These are phyloP conservation scores for Echiichthys vipera DNA, from an alignment of 2,797 vertebrate species.

Conservation along the genomic window DNA sequence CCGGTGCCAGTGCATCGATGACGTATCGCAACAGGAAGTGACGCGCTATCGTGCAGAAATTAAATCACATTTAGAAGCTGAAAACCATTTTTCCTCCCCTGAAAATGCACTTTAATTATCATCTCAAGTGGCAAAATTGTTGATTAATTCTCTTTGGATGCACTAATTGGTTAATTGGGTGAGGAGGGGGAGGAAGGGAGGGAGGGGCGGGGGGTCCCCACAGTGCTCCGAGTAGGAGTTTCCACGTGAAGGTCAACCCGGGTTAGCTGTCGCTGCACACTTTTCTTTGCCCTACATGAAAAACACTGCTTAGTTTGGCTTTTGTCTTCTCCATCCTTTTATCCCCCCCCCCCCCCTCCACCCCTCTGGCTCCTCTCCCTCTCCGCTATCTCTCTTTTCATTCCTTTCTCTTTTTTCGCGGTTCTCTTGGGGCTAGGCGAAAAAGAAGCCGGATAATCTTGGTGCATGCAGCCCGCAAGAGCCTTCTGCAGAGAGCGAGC, in stretches of 20 bases:
- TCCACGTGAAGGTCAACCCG: constrained; percentile 62
- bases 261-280: constrained; percentile 45
- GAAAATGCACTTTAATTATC: too few species aligned
- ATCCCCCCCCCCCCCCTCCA: neutral
- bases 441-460: constrained; percentile 77
- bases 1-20: too few species aligned
- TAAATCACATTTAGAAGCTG: too few species aligned
- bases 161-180: too few species aligned
- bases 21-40: too few species aligned
- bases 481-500: constrained; percentile 65
- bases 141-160: too few species aligned
- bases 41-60: too few species aligned
- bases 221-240: constrained; percentile 2
- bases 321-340: constrained; percentile 13
- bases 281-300: constrained; percentile 39
- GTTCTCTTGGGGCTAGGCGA: constrained; percentile 70
- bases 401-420: constrained; percentile 5
- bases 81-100: too few species aligned
- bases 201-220: too few species aligned
- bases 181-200: too few species aligned
- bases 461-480: constrained; percentile 71
- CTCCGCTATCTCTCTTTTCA: constrained; percentile 24
- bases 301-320: constrained; percentile 47
- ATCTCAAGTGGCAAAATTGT: too few species aligned
- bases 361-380: constrained; percentile 36